Conservation (phyloP, 2,797 vertebrate species). For the Siniperca obscura region DNA sequence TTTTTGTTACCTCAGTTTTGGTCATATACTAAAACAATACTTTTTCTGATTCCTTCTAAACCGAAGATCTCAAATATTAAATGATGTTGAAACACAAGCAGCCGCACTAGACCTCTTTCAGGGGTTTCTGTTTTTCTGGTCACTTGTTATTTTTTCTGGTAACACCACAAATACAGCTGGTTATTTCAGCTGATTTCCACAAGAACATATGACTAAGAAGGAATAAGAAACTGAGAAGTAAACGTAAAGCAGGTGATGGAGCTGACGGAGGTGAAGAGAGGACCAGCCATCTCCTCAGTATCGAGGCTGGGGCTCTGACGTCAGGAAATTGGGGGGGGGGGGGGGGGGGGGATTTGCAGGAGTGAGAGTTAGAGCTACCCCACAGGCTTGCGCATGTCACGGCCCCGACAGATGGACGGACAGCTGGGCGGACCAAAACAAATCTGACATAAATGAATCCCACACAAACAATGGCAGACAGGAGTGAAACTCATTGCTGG, state of each 20-base stretch:
- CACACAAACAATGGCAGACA: slow-evolving; percentile 75
- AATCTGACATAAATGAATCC: slow-evolving; percentile 79
- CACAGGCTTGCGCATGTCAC: slow-evolving; percentile 61
- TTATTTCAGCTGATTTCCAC: neutral
- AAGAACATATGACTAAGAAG: too few species aligned
- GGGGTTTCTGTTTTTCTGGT: too few species aligned
- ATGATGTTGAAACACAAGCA: neutral
- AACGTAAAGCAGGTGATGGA: neutral
- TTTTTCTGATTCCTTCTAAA: neutral
- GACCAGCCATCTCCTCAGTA: slow-evolving; percentile 33
- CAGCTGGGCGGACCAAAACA: slow-evolving; percentile 79
- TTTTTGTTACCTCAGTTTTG: neutral
- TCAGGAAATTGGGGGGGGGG: slow-evolving; percentile 15
- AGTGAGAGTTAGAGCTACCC: slow-evolving; percentile 48
- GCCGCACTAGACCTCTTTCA: accelerated
- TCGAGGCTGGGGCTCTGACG: slow-evolving; percentile 29
- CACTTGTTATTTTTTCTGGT: neutral
- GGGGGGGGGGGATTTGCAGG: neutral
- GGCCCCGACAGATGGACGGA: slow-evolving; percentile 79
- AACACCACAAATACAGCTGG: too few species aligned
- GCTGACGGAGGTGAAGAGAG: neutral
- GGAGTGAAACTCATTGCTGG: slow-evolving; percentile 50
- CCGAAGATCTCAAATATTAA: neutral
- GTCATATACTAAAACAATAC: neutral
- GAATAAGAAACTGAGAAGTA: neutral